Evolutionary conservation across 2,888 invertebrate genomes (phyloP).

Genomic region (Lamproptera curius): DNA sequence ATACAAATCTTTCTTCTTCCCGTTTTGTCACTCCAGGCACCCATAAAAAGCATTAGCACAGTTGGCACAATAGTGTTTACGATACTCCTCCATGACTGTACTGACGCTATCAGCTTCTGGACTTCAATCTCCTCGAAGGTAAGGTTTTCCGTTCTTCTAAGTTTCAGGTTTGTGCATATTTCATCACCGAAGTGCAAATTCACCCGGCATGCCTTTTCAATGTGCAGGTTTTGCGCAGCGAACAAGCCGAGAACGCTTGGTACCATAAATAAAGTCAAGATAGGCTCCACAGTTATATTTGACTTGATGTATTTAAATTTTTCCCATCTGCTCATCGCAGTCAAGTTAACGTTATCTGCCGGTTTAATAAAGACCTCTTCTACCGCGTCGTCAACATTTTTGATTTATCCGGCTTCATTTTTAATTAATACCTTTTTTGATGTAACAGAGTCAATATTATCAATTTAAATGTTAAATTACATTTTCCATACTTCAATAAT

Average conservation of each 20-base stretch:
- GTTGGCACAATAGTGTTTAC: conserved; percentile 75
- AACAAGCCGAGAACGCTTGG: conserved; percentile 82
- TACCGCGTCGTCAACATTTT: conserved; percentile 31
- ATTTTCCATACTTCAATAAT: conserved; percentile 3
- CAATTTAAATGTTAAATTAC: background rate
- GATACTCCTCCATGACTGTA: conserved; percentile 76
- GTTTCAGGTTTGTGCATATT: conserved; percentile 84
- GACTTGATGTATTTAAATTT: conserved; percentile 69
- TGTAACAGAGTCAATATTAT: too few species aligned
- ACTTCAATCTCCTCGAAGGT: conserved; percentile 82
- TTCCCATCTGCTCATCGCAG: conserved; percentile 54
- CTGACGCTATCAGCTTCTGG: conserved; percentile 75
- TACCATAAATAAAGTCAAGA: conserved; percentile 81
- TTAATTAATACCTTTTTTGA: conserved; percentile 19
- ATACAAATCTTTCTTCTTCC: conserved; percentile 79
- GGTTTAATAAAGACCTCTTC: conserved; percentile 54
- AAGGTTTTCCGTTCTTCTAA: conserved; percentile 82
- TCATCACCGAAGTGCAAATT: conserved; percentile 83
- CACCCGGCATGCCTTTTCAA: conserved; percentile 91
- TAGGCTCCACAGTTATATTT: conserved; percentile 83
- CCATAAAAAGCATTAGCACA: conserved; percentile 76
- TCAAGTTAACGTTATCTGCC: conserved; percentile 40
- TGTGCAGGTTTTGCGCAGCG: conserved; percentile 89
- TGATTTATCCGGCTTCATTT: conserved; percentile 39
- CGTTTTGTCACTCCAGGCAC: conserved; percentile 80